These are phyloP conservation scores for Varroa destructor DNA, from an alignment of 1,140 invertebrate genomes.

Conservation along the genomic window DNA sequence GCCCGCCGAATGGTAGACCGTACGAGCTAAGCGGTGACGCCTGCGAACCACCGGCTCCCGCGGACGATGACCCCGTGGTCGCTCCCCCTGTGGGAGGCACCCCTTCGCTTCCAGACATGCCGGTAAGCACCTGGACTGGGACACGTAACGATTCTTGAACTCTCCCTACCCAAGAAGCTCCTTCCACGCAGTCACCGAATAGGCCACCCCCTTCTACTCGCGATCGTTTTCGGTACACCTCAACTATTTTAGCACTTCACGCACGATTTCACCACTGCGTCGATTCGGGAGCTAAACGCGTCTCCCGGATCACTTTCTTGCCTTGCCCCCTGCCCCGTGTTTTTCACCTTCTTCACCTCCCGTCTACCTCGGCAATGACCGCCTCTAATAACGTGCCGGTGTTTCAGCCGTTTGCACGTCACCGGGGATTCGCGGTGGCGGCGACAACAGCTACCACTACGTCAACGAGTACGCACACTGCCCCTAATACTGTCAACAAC, in stretches of 20 bases:
- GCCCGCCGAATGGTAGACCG: constrained; percentile 4
- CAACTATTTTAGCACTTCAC: no score
- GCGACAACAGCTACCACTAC: not conserved
- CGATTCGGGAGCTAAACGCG: not conserved
- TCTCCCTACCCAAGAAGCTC: no score
- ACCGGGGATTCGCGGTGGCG: not conserved
- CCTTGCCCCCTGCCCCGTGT: not conserved
- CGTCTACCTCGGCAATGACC: not conserved
- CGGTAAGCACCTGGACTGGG: not conserved
- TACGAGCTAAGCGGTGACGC: not conserved
- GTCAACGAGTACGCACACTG: constrained; percentile 3
- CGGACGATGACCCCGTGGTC: constrained; percentile 15
- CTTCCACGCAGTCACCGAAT: no score
- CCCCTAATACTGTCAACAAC: no score
- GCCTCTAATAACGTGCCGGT: not conserved
- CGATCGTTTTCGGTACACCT: no score
- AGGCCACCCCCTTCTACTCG: no score
- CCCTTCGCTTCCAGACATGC: constrained; percentile 3
- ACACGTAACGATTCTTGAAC: no score
- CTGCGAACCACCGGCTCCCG: constrained; percentile 1
- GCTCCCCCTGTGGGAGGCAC: constrained; percentile 2
- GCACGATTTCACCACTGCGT: not conserved
- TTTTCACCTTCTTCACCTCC: not conserved
- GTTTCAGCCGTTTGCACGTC: not conserved
- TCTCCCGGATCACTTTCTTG: not conserved